Percentiles rank a stretch among this genome's conserved stretches.
Conservation (phyloP, 2,113 vertebrate species). For the Ammodytes marinus region DNA sequence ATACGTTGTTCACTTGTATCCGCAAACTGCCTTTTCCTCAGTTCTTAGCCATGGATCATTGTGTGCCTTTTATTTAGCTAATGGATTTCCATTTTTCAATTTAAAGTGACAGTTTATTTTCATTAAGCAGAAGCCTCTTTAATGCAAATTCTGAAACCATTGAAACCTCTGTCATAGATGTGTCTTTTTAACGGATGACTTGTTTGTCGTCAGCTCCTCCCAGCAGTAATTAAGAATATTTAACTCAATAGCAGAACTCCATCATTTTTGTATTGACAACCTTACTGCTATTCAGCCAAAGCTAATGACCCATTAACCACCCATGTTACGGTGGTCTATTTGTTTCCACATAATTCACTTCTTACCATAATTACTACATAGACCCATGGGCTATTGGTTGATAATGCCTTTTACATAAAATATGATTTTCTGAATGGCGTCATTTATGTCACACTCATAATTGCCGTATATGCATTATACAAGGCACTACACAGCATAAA, state of each 20-base stretch:
- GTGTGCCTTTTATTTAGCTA: neutral
- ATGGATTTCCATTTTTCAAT: neutral
- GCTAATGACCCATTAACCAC: constrained; percentile 31
- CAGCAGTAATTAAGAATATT: neutral
- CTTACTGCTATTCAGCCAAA: neutral
- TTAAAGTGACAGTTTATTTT: constrained; percentile 4
- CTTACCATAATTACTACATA: constrained; percentile 7
- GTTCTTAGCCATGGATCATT: neutral
- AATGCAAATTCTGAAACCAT: neutral
- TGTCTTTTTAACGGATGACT: constrained; percentile 9
- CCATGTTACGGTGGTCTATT: neutral
- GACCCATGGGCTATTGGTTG: neutral
- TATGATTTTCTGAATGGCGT: neutral
- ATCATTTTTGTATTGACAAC: neutral
- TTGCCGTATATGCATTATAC: neutral
- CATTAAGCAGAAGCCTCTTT: neutral
- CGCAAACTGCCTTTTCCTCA: neutral
- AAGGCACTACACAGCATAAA: neutral
- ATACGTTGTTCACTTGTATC: constrained; percentile 22
- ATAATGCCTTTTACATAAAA: too few relatives aligned
- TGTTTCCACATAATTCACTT: neutral
- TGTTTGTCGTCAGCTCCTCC: constrained; percentile 1
- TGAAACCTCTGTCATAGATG: neutral
- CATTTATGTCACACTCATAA: neutral
- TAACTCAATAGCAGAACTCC: neutral